Base-by-base conservation (phyloP, 2,113 vertebrate genomes). In the Caracal caracal region DNA sequence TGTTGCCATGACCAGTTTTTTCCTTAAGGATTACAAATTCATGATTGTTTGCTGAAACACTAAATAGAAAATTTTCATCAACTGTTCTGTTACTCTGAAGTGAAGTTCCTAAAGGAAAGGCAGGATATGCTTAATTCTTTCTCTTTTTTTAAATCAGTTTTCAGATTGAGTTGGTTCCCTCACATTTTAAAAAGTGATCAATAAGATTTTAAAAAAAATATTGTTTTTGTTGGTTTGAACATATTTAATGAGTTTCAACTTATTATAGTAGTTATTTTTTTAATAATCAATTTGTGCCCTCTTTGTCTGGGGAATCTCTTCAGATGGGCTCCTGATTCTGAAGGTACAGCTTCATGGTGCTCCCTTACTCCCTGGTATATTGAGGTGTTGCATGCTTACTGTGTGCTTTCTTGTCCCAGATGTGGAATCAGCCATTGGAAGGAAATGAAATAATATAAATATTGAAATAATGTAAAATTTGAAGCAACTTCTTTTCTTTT, bases 31-130 rank as follows among this genome's bases (percentile, higher is more conserved):
- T 65, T 80, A 16, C 10, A 51, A 59, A 83, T 6, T 70, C 87
- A 28, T 66, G 51, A 90, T 82, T 90, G 15, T 93, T 95, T 88
- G 30, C 78, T 95, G 22, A 37, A 93, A 84, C 17, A 43, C n/a
- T 83, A 59, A 94, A 53, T 59, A 51, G 85, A 80, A 80, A 40
- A 37, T 13, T 19, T 40, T 40, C 24, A 73, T 47, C 33, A 82
- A 17, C 24, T 80, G 0, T 80, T 53, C 33, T 11, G 13, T 90
- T 68, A 43, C 12, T 89, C 37, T 75, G 35, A 76, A 90, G 24
- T 70, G 26, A 0, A 71, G 30, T 49, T 94, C 49, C n/a, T 63
- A 43, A 1, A 26, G 65, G 47, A 95, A 93, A 56, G 53, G 3
- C 51, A 91, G 65, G 13, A 22, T 56, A 61, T 90, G 12, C 1